Base-by-base conservation (phyloP, 2,888 invertebrate species). In the Aplocera efformata region DNA sequence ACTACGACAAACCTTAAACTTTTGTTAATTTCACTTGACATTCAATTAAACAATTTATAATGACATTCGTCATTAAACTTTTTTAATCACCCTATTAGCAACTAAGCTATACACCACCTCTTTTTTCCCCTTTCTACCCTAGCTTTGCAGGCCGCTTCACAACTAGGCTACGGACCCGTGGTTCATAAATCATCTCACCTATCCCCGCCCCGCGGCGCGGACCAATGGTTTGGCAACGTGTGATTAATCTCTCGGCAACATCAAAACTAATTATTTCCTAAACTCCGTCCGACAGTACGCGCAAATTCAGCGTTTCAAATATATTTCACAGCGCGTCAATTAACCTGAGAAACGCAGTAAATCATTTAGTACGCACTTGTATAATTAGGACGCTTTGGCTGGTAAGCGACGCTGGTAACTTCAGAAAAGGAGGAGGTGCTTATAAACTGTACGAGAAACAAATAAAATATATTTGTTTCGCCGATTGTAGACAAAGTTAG, bases 241-340 rank as follows among this genome's bases (percentile, higher is more conserved):
- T 39, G 42, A 42, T 54, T 48, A 50, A 54, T 52, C 43, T 42
- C 32, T 37, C 27, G 28, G 31, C 40, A 21, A 33, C 42, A 37
- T 46, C 48, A 53, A 60, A 63, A 67, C 64, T 69, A 69, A 65
- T 67, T 64, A 64, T 62, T 62, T 60, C 60, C 63, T 65, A 63
- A 64, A 61, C 60, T 59, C 58, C 60, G 38, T 49, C 42, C 48
- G 67, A 65, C 60, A 56, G 61, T 60, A 59, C 58, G 61, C 60
- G 56, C 68, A 57, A 64, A 60, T 59, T 55, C 61, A 55, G 55
- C 60, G 56, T 56, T 61, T 63, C 64, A 67, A 63, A 75, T 75
- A 67, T 68, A 69, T 66, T 67, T 64, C 64, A 57, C 58, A 55
- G 63, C 53, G 61, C 64, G 68, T 60, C 74, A 71, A 72, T 75